Conservation (phyloP, 53 echinoderm and acorn worm species). For the Henricia sp. region DNA sequence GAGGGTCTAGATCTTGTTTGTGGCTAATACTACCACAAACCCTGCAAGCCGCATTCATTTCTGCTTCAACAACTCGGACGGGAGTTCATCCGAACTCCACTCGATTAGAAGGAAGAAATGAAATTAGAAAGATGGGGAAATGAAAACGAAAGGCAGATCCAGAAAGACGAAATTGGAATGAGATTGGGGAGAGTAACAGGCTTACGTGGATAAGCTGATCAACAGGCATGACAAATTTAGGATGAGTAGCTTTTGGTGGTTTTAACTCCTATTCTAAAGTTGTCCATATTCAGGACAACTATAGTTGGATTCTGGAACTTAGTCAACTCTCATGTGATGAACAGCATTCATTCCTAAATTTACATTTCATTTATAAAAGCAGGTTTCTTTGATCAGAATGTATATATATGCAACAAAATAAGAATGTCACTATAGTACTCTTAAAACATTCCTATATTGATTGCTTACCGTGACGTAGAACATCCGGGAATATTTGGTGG, state of each 20-base stretch:
- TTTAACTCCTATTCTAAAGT: background rate
- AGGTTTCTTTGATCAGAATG: no score
- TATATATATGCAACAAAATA: no score
- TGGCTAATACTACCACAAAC: slow-evolving; percentile 59
- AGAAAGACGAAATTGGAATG: slow-evolving; percentile 17
- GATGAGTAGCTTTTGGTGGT: background rate
- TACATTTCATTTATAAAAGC: no score
- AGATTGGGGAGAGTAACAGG: slow-evolving; percentile 42
- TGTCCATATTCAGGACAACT: background rate
- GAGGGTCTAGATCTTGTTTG: slow-evolving; percentile 46
- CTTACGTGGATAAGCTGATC: slow-evolving; percentile 28
- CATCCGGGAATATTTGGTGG: no score
- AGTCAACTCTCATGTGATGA: no score
- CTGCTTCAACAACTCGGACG: slow-evolving; percentile 63
- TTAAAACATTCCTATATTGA: no score
- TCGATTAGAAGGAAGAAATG: background rate
- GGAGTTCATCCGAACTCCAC: slow-evolving; percentile 21
- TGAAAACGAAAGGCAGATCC: background rate
- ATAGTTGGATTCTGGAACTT: no score
- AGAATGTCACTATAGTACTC: no score
- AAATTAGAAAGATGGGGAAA: background rate
- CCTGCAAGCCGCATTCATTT: slow-evolving; percentile 58
- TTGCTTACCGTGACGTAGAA: no score
- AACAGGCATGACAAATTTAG: slow-evolving; percentile 56
- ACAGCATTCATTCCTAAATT: no score